Evolutionary conservation across 2,797 vertebrate genomes (phyloP), one percentile per base, ranked within the genome.

Genomic region (Vireo griseus): DNA sequence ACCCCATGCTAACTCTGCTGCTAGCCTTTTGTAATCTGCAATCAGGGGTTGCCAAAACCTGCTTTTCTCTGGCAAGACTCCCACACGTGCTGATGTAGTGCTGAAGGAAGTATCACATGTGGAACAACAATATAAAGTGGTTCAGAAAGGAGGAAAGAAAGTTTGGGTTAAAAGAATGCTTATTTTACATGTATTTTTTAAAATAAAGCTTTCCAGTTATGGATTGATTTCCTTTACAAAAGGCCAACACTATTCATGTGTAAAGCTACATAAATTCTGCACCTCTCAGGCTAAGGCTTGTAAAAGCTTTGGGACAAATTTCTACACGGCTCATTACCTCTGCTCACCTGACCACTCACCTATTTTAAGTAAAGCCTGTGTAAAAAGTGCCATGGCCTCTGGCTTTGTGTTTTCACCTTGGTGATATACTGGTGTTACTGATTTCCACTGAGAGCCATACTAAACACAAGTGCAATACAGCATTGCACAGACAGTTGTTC

Each of bases 101-200:
- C 29, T 68, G 47, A 54, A 77, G 72, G 50, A 87, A 77, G 26
- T 16, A 57, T 26, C 33, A 51, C 26, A 16, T 3, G 35, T 39
- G 35, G n/a, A 72, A 86, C 42, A 52, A 9, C 8, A 55, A 35
- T 11, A 55, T 5, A 33, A 4, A 54, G 29, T 17, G 16, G 5
- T 72, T 76, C 84, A 86, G n/a, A 78, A 85, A 88, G 35, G 5
- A 12, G 13, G 18, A 58, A 6, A 63, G 29, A 47, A 59, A 73
- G 35, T 28, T 5, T 25, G 22, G 55, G 19, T 52, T 88, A 73
- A 73, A 86, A 55, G 28, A 82, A 79, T 40, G 20, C 15, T 74
- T 2, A 3, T 44, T 93, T 61, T 57, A 65, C 5, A 33, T 0
- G 0, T 24, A 22, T 29, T 45, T 81, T 58, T 54, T 2, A 7